Conservation (phyloP, 2,797 vertebrate genomes). For the Clamator glandarius region DNA sequence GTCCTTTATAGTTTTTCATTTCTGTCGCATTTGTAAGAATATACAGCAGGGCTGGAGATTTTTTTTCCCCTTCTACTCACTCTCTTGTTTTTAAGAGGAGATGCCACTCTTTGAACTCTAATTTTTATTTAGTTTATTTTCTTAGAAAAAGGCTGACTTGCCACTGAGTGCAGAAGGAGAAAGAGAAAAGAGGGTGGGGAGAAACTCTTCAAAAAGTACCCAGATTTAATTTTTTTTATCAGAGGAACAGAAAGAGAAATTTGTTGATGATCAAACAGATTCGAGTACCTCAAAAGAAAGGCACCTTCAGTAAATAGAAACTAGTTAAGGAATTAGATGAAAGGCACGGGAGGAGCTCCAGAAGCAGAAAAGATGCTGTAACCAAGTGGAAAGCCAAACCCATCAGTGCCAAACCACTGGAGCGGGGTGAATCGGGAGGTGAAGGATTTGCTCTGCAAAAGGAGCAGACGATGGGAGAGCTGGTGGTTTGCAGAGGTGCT, state of each 20-base stretch:
- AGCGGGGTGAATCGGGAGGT: background rate
- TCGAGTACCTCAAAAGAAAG: constrained; percentile 55
- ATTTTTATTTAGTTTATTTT: constrained; percentile 51
- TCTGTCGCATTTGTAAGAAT: constrained; percentile 72
- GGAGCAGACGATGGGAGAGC: background rate
- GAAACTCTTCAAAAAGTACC: constrained; percentile 57
- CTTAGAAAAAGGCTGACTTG: constrained; percentile 2
- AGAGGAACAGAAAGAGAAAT: constrained; percentile 63
- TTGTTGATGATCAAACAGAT: constrained; percentile 73
- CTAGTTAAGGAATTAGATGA: constrained; percentile 62
- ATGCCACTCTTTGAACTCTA: constrained; percentile 46
- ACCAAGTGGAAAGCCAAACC: constrained; percentile 33
- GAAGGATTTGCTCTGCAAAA: background rate
- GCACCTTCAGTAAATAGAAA: constrained; percentile 11
- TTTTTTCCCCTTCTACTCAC: constrained; percentile 38
- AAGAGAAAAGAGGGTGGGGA: background rate
- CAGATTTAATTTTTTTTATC: constrained; percentile 71
- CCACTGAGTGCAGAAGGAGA: background rate
- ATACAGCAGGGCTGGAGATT: background rate
- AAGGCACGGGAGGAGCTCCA: background rate
- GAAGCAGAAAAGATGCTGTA: background rate
- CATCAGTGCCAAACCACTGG: constrained; percentile 1
- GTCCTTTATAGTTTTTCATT: constrained; percentile 70
- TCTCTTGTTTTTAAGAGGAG: constrained; percentile 69
- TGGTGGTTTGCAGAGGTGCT: background rate